Base-by-base conservation (phyloP, 2,797 vertebrate species). In the Eleutherodactylus coqui region DNA sequence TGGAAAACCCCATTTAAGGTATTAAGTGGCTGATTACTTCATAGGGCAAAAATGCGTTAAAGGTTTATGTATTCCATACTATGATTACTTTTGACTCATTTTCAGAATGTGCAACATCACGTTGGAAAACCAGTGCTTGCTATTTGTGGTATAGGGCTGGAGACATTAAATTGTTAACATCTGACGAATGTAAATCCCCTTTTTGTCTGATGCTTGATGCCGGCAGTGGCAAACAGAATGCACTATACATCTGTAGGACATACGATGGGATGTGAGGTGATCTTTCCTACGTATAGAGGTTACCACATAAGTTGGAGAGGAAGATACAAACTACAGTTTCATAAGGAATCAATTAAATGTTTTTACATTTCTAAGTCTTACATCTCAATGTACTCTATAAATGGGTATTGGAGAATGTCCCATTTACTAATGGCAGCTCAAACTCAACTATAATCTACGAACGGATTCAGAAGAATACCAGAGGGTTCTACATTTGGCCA, bases 311-410 rank as follows among this genome's bases (percentile, higher is more conserved):
- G 43, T 8, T 34, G 43, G 62, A 49, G 60, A 49, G 13, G 29
- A 81, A 36, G 17, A 34, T 4, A 47, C 16, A 80, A 24, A 45
- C 7, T 49, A 32, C 41, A n/a, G n/a, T n/a, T n/a, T n/a, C 79
- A 81, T 36, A 51, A 51, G 62, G 79, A 69, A 81, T 32, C 4
- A 6, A 41, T 81, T 69, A 81, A 69, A 67, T 36, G 16, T 32
- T 69, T 16, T 69, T 36, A 69, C 16, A 69, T 69, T 36, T 69
- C 9, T 38, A 38, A 38, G 67, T 24, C 9, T 81, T 36, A 29
- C 43, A 58, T 77, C 19, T 53, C 11, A 34, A 36, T 21, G 13
- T 21, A 62, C 27, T 4, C 49, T 17, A 17, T 51, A 27, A 13
- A 0, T 29, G 72, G 8, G n/a, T 45, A 7, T 16, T 7, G 4